A percentile compares a stretch with the other conserved stretches of the same genome.
These are phyloP conservation scores for Triplophysa yarkandensis DNA, from an alignment of 2,797 vertebrate species.

Conservation along the genomic window DNA sequence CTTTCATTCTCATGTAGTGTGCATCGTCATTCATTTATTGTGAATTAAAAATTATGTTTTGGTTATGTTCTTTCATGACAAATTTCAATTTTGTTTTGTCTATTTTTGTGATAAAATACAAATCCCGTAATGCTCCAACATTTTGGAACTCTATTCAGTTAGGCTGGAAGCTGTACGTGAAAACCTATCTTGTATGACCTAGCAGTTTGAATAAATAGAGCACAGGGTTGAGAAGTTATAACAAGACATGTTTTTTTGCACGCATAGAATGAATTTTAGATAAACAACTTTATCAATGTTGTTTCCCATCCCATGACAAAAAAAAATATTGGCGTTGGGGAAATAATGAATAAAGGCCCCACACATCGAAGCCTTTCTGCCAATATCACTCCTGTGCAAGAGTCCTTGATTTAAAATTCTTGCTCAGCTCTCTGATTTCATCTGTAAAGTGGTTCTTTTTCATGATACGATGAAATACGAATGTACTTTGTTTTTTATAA, in stretches of 20 bases:
- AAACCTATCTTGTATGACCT: conserved; percentile 1
- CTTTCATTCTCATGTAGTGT: neutral
- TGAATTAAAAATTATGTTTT: neutral
- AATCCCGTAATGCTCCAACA: neutral
- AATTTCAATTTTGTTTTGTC: neutral
- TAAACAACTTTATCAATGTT: conserved; percentile 33
- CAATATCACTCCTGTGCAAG: conserved; percentile 16
- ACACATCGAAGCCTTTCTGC: conserved; percentile 37
- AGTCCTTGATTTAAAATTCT: conserved; percentile 45
- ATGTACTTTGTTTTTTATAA: conserved; percentile 51
- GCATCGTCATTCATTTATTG: neutral
- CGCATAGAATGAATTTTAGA: conserved; percentile 22
- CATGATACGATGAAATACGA: conserved; percentile 54
- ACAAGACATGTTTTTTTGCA: conserved; percentile 20
- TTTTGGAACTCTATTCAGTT: neutral
- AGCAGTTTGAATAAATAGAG: neutral
- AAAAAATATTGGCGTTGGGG: conserved; percentile 24
- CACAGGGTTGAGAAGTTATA: conserved; percentile 10
- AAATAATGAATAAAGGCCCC: conserved; percentile 26
- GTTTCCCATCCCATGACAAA: conserved; percentile 26
- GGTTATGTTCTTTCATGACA: neutral
- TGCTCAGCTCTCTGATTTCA: conserved; percentile 45
- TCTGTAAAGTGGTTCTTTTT: conserved; percentile 48
- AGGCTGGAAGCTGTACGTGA: neutral
- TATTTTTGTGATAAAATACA: neutral